A percentile compares a stretch with the other conserved stretches of the same genome.
phyloP scores from a whole-genome alignment of 2,797 vertebrate species.

The Dromococcyx pavoninus region DNA sequence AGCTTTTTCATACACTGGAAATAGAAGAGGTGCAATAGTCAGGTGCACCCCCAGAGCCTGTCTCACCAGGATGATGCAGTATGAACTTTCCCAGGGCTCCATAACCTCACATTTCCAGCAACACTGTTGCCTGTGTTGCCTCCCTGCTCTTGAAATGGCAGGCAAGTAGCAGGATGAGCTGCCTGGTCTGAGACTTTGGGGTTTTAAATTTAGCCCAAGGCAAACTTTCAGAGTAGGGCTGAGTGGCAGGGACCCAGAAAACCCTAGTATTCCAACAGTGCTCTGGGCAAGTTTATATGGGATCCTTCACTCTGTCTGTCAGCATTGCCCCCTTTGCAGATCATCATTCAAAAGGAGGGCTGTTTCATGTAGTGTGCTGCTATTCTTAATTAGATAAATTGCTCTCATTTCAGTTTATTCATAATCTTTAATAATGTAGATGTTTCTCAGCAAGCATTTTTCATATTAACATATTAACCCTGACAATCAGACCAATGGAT shows the following conservation, averaged over 20 bases:
- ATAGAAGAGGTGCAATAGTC: not conserved
- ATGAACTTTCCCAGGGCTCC: not conserved
- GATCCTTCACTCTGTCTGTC: not conserved
- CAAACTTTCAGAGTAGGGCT: not conserved
- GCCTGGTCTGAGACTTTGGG: not conserved
- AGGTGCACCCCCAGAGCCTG: not conserved
- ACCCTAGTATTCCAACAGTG: not conserved
- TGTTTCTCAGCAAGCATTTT: conserved; percentile 40
- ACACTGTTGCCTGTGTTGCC: not conserved
- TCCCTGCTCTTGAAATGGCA: not conserved
- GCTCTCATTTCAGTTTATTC: conserved; percentile 25
- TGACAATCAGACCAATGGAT: conserved; percentile 7
- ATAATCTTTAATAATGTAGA: conserved; percentile 53
- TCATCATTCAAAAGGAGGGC: not conserved
- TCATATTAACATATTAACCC: conserved; percentile 32
- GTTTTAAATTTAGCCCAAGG: not conserved
- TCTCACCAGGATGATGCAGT: not conserved
- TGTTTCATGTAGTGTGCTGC: not conserved
- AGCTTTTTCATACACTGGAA: not conserved
- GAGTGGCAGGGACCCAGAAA: not conserved
- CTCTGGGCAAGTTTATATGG: not conserved
- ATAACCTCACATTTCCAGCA: not conserved
- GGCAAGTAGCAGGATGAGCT: not conserved
- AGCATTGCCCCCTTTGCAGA: not conserved
- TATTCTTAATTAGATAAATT: conserved; percentile 30